Conservation (phyloP, 2,113 vertebrate species). For the Labeo catla region DNA sequence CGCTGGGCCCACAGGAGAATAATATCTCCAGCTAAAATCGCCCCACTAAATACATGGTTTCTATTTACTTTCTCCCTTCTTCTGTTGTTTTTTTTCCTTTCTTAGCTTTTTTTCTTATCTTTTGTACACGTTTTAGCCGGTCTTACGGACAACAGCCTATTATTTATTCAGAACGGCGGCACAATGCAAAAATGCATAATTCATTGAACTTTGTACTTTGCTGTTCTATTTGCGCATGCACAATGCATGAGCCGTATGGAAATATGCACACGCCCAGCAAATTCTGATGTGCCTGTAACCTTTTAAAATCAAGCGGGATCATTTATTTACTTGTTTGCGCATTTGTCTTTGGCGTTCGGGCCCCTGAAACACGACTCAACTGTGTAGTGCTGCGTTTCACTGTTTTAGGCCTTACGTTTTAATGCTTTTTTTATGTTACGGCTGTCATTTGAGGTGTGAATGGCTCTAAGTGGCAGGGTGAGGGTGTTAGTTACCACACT, state of each 20-base stretch:
- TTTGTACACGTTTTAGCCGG: constrained; percentile 60
- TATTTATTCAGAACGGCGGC: constrained; percentile 78
- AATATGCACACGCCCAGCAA: constrained; percentile 72
- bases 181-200: constrained; percentile 80
- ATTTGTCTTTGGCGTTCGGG: constrained; percentile 67
- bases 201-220: constrained; percentile 69
- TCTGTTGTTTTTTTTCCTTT: constrained; percentile 44
- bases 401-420: constrained; percentile 28
- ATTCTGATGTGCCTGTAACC: constrained; percentile 63
- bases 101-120: constrained; percentile 64
- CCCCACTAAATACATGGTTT: constrained; percentile 52
- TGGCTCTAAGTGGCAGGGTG: constrained; percentile 36
- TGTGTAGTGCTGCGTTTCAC: constrained; percentile 63
- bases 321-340: constrained; percentile 73
- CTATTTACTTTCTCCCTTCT: constrained; percentile 57
- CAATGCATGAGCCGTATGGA: constrained; percentile 76
- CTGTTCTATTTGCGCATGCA: constrained; percentile 68
- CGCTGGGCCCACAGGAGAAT: constrained; percentile 72
- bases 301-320: constrained; percentile 70
- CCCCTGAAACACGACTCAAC: constrained; percentile 58
- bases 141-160: constrained; percentile 72
- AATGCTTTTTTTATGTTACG: constrained; percentile 23
- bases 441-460: constrained; percentile 42
- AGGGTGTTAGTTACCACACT: not conserved
- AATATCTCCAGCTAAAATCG: constrained; percentile 68